Conservation (phyloP, 2,113 vertebrate genomes). For the Oncorhynchus mykiss region DNA sequence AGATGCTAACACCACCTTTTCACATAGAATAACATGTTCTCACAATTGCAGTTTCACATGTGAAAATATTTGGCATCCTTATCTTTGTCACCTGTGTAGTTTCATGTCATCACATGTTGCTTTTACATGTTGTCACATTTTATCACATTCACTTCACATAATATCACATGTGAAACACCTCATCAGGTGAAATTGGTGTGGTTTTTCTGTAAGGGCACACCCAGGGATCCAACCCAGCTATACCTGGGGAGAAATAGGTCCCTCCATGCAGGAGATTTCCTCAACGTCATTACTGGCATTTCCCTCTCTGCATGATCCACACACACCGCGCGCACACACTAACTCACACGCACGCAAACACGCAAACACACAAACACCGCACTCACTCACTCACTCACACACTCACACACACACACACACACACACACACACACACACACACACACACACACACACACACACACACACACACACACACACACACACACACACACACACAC, state of each 20-base stretch:
- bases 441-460: conserved; percentile 23
- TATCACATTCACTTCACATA: too few species aligned
- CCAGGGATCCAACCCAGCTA: not conserved
- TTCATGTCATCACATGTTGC: not conserved
- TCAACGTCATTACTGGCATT: conserved; percentile 63
- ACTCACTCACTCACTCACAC: conserved; percentile 16
- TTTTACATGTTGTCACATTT: too few species aligned
- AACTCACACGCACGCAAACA: not conserved
- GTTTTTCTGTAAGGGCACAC: conserved; percentile 1
- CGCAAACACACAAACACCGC: conserved; percentile 6
- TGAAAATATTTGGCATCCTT: too few species aligned
- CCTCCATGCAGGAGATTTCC: conserved; percentile 47
- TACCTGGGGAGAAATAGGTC: not conserved
- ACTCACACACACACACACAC: not conserved
- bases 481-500: conserved; percentile 15
- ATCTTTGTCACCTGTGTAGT: too few species aligned
- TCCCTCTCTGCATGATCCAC: conserved; percentile 42
- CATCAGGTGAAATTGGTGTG: too few species aligned
- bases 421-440: conserved; percentile 9
- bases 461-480: conserved; percentile 3
- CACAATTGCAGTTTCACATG: too few species aligned
- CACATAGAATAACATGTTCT: too few species aligned
- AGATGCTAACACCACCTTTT: too few species aligned
- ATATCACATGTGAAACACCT: too few species aligned
- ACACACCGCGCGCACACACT: not conserved